Percentiles rank a stretch among this genome's conserved stretches.
Evolutionary conservation across 2,797 vertebrate species (phyloP).

Genomic region (Vultur gryphus): DNA sequence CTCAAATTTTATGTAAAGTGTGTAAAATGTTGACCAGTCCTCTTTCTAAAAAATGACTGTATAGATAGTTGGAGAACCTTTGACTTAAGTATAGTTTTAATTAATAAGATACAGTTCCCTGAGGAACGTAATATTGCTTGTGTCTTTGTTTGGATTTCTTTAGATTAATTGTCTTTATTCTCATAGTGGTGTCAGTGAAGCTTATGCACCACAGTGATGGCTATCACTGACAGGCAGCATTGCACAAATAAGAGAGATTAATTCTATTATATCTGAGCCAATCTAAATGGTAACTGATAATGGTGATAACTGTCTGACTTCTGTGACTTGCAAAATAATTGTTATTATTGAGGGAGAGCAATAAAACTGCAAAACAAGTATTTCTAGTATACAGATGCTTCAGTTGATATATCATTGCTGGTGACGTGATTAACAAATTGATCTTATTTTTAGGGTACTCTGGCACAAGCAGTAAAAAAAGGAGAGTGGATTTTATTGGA

Average conservation of each 20-base stretch:
- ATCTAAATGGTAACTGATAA: neutral
- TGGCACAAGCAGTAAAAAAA: conserved; percentile 92
- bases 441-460: conserved; percentile 80
- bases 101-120: neutral
- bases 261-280: neutral
- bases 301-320: neutral
- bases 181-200: neutral
- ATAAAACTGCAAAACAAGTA: neutral
- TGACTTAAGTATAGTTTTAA: neutral
- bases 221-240: neutral
- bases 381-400: neutral
- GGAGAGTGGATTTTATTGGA: conserved; percentile 97
- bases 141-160: neutral
- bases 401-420: neutral
- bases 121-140: neutral
- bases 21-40: neutral
- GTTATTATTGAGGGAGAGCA: neutral
- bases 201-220: neutral
- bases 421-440: neutral
- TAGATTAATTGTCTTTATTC: neutral
- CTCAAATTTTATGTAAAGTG: neutral
- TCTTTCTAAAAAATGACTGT: neutral
- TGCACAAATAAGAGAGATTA: neutral
- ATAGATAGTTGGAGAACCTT: neutral
- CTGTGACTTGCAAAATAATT: neutral